Percentiles rank a stretch among this genome's conserved stretches.
phyloP scores from a whole-genome alignment of 2,797 vertebrate species.

The Poliocrania exsul region DNA sequence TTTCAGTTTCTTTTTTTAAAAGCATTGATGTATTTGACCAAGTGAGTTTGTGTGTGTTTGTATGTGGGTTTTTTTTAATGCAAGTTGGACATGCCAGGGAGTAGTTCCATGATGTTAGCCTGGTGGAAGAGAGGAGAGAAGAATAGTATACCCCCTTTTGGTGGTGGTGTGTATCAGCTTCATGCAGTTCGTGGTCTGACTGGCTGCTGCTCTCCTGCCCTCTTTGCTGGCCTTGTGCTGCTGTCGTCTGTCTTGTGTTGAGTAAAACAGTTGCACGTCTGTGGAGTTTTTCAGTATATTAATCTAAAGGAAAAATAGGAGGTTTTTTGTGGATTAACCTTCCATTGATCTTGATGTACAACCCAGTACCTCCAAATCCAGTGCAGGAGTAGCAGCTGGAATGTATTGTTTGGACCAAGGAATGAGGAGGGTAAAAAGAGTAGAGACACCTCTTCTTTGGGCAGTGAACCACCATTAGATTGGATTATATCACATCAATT shows the following conservation, averaged over 20 bases:
- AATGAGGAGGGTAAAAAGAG: background rate
- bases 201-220: background rate
- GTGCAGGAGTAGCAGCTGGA: background rate
- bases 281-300: background rate
- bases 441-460: background rate
- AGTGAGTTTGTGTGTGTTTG: background rate
- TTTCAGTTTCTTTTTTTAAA: background rate
- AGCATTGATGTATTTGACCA: background rate
- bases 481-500: background rate
- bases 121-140: background rate
- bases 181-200: background rate
- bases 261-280: background rate
- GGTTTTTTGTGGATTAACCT: background rate
- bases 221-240: background rate
- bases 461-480: background rate
- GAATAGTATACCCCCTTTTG: rapidly evolving
- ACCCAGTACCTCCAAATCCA: background rate
- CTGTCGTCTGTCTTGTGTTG: background rate
- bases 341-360: background rate
- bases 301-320: background rate
- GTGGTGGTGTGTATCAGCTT: background rate
- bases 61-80: background rate
- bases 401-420: background rate
- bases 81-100: background rate
- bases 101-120: background rate